phyloP scores from a whole-genome alignment of 1,140 invertebrate genomes.

The Penaeus vannamei region DNA sequence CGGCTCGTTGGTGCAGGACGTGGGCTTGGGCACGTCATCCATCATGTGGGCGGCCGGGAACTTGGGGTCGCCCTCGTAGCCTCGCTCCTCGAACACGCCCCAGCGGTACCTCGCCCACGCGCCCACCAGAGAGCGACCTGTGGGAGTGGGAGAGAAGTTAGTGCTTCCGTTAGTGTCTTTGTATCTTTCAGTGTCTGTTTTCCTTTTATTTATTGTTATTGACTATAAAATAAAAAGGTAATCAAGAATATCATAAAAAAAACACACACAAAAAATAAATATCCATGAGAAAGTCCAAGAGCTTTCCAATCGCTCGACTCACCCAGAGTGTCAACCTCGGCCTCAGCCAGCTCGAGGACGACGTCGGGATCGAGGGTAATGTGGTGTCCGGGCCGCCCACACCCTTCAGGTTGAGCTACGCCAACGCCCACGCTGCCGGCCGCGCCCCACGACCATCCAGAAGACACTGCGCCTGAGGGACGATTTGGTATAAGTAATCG shows the following conservation, averaged over 20 bases:
- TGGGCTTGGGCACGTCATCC: slow-evolving; percentile 27
- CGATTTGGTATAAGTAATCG: neutral
- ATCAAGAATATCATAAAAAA: neutral
- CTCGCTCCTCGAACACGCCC: slow-evolving; percentile 82
- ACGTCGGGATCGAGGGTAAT: slow-evolving; percentile 50
- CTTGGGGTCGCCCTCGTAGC: slow-evolving; percentile 75
- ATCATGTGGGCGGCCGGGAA: slow-evolving; percentile 21
- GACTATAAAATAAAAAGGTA: neutral
- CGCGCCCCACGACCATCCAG: slow-evolving; percentile 46
- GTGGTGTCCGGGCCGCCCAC: slow-evolving; percentile 46
- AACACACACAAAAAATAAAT: neutral
- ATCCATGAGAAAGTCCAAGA: too few species aligned
- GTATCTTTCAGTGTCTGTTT: neutral
- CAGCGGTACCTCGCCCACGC: slow-evolving; percentile 79
- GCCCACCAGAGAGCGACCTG: slow-evolving; percentile 59
- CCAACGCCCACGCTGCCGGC: slow-evolving; percentile 44
- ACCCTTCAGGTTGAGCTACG: slow-evolving; percentile 50
- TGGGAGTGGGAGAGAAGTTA: neutral
- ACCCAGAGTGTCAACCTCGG: slow-evolving; percentile 40
- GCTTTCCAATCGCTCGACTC: neutral
- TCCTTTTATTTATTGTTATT: neutral
- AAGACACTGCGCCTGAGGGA: neutral
- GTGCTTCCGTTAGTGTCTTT: neutral
- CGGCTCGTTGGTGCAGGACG: slow-evolving; percentile 40
- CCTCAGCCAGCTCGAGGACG: neutral